phyloP scores from a whole-genome alignment of 2,797 vertebrate species.

The Mycteria americana region DNA sequence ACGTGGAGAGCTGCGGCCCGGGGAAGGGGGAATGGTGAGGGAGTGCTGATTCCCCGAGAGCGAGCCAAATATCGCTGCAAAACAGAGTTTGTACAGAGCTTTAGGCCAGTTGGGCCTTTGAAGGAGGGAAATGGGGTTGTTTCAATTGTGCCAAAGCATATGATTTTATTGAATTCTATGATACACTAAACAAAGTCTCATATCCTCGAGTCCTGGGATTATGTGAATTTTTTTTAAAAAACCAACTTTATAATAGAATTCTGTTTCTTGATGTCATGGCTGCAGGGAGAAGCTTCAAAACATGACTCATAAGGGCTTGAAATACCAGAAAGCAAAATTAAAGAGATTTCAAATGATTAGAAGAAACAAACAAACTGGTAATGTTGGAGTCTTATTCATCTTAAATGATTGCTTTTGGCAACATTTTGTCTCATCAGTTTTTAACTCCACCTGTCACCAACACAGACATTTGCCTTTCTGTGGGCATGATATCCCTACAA shows the following conservation, averaged over 20 bases:
- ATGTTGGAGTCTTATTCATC: not conserved
- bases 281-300: constrained; percentile 14
- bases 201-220: not conserved
- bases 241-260: not conserved
- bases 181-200: not conserved
- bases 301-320: not conserved
- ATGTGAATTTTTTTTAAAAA: not conserved
- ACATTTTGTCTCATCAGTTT: not conserved
- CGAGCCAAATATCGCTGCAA: not conserved
- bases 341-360: not conserved
- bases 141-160: not conserved
- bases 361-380: not conserved
- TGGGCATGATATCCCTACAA: not conserved
- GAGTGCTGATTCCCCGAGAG: not conserved
- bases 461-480: not conserved
- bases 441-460: not conserved
- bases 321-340: constrained; percentile 33
- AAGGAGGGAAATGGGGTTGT: not conserved
- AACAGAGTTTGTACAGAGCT: not conserved
- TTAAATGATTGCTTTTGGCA: not conserved
- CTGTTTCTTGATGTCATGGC: constrained; percentile 1
- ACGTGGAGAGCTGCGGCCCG: not conserved
- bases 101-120: not conserved
- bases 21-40: not conserved
- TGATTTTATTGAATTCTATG: not conserved